Evolutionary conservation across 2,797 vertebrate species (phyloP).

Genomic region (Helarctos malayanus): DNA sequence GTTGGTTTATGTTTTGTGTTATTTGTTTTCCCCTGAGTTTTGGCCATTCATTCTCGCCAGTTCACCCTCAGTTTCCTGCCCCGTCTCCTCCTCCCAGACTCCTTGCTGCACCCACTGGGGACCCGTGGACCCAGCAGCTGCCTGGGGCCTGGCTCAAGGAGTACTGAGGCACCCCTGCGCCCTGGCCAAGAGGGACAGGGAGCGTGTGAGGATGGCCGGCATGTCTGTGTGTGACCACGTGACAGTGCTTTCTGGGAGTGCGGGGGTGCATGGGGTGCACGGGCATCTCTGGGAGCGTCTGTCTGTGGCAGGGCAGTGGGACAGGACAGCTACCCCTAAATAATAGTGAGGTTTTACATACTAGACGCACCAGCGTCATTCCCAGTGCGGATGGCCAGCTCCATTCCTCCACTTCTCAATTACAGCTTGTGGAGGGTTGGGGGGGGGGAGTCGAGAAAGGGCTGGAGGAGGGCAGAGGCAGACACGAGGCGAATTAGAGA

Average conservation of each 20-base stretch:
- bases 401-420: constrained; percentile 80
- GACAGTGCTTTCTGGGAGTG: not conserved
- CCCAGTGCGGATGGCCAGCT: constrained; percentile 68
- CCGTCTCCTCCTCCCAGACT: too few species aligned
- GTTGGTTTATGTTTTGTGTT: not conserved
- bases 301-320: rapidly evolving
- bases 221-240: rapidly evolving
- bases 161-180: not conserved
- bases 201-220: not conserved
- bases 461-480: constrained; percentile 70
- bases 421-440: constrained; percentile 59
- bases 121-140: rapidly evolving
- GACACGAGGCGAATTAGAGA: constrained; percentile 91
- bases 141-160: not conserved
- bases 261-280: rapidly evolving
- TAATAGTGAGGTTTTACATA: constrained; percentile 80
- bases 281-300: rapidly evolving
- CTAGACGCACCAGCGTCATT: constrained; percentile 76
- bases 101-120: rapidly evolving
- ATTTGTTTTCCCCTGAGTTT: not conserved
- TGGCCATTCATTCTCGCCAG: not conserved
- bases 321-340: constrained; percentile 82
- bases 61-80: not conserved
- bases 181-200: not conserved
- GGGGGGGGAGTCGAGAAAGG: constrained; percentile 24